These are phyloP conservation scores for Porites lutea DNA, from an alignment of 64 coral and sea anemone genomes.

Conservation along the genomic window DNA sequence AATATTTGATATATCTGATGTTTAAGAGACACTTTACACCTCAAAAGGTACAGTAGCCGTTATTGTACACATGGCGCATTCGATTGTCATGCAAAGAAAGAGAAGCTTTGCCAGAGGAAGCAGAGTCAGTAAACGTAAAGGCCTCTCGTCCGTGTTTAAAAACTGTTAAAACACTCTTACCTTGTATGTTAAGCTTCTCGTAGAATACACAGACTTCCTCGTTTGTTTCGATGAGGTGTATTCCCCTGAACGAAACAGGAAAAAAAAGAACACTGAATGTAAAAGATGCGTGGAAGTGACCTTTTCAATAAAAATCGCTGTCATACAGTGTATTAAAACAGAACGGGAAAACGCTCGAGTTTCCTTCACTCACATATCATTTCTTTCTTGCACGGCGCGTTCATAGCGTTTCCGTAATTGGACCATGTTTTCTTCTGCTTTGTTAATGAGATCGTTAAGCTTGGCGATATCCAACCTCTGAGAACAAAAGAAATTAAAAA, in stretches of 20 bases:
- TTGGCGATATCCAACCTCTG: conserved; percentile 98
- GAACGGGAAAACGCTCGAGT: neutral
- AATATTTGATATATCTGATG: too few relatives aligned
- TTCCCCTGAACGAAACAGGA: conserved; percentile 73
- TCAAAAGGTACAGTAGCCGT: neutral
- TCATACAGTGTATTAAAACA: neutral
- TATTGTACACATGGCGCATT: too few relatives aligned
- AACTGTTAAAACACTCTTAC: conserved; percentile 30
- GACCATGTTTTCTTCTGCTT: conserved; percentile 97
- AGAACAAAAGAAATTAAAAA: too few relatives aligned
- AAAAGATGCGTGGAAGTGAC: too few relatives aligned
- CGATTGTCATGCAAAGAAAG: too few relatives aligned
- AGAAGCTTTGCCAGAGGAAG: too few relatives aligned
- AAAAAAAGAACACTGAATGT: neutral
- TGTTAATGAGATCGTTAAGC: conserved; percentile 96
- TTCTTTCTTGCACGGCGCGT: conserved; percentile 90
- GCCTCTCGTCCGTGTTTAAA: neutral
- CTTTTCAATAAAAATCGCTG: too few relatives aligned
- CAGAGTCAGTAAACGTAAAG: too few relatives aligned
- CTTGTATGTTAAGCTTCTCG: conserved; percentile 98
- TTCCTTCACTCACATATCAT: conserved; percentile 85
- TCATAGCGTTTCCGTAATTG: conserved; percentile 98
- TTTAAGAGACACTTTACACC: too few relatives aligned
- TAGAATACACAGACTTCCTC: conserved; percentile 99
- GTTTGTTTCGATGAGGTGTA: conserved; percentile 96